phyloP scores from a whole-genome alignment of 2,113 vertebrate species.

The Bathybates hornii region DNA sequence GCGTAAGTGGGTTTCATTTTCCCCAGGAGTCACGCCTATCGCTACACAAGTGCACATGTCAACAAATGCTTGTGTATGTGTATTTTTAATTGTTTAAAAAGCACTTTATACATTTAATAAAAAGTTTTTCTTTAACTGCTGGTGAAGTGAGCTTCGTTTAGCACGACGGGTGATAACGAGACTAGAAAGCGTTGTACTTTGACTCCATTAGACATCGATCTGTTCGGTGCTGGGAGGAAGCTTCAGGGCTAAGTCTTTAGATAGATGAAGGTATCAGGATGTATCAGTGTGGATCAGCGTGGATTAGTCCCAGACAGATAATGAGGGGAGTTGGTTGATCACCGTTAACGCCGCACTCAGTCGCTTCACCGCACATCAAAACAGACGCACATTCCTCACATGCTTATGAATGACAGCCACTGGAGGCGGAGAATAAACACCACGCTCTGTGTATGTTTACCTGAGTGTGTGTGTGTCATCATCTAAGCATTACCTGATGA shows the following conservation, averaged over 20 bases:
- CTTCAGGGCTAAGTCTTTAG: not conserved
- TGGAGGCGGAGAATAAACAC: not conserved
- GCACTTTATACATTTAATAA: not conserved
- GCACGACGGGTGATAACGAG: not conserved
- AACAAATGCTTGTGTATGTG: not conserved
- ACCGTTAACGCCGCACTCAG: not conserved
- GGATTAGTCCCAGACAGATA: conserved; percentile 30
- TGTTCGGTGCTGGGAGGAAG: not conserved
- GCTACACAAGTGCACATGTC: not conserved
- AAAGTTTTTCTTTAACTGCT: not conserved
- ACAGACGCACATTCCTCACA: conserved; percentile 22
- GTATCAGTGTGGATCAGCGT: not conserved
- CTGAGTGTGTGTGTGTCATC: not conserved
- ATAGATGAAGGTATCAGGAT: not conserved
- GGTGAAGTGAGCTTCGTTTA: not conserved
- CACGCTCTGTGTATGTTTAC: not conserved
- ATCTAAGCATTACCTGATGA: not conserved
- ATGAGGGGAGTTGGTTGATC: conserved; percentile 32
- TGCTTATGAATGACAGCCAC: not conserved
- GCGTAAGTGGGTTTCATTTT: accelerated
- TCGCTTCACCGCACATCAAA: not conserved
- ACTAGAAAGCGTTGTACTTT: accelerated
- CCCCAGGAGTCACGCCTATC: accelerated
- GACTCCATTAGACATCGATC: not conserved
- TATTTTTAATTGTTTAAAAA: not conserved